Conservation (phyloP, 2,888 invertebrate genomes). For the Mythimna loreyi region DNA sequence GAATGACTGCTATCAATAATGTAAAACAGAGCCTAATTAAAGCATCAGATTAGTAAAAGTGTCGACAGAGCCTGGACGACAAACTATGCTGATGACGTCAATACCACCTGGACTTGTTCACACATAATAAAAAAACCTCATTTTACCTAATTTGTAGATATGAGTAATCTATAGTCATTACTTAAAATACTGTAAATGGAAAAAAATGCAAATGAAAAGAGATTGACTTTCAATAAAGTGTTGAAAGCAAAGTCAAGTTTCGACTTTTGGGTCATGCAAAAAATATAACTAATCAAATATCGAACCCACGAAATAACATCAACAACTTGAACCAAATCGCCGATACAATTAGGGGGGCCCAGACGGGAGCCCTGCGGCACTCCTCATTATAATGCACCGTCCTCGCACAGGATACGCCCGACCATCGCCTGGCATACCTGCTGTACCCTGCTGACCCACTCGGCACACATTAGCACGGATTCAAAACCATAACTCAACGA, state of each 20-base stretch:
- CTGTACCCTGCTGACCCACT: slow-evolving; percentile 83
- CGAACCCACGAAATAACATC: neutral
- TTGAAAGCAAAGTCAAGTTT: no score
- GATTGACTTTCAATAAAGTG: no score
- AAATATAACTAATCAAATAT: neutral
- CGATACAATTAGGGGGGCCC: slow-evolving; percentile 54
- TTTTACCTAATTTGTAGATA: neutral
- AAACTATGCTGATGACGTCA: slow-evolving; percentile 4
- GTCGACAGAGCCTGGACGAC: slow-evolving; percentile 2
- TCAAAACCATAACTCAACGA: slow-evolving; percentile 72
- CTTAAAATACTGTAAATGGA: no score
- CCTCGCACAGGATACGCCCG: slow-evolving; percentile 73
- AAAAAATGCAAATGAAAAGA: no score
- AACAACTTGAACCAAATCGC: slow-evolving; percentile 9
- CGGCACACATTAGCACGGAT: slow-evolving; percentile 79
- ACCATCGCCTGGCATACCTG: slow-evolving; percentile 72
- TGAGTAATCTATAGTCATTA: no score
- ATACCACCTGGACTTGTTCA: neutral
- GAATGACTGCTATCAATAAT: slow-evolving; percentile 8
- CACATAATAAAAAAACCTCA: neutral
- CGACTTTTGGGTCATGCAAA: neutral
- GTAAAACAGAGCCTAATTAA: slow-evolving; percentile 14
- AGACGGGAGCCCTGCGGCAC: slow-evolving; percentile 60
- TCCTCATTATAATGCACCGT: slow-evolving; percentile 78
- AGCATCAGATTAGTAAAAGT: slow-evolving; percentile 16